Conservation (phyloP, 2,797 vertebrate genomes). For the Sternotherus odoratus region DNA sequence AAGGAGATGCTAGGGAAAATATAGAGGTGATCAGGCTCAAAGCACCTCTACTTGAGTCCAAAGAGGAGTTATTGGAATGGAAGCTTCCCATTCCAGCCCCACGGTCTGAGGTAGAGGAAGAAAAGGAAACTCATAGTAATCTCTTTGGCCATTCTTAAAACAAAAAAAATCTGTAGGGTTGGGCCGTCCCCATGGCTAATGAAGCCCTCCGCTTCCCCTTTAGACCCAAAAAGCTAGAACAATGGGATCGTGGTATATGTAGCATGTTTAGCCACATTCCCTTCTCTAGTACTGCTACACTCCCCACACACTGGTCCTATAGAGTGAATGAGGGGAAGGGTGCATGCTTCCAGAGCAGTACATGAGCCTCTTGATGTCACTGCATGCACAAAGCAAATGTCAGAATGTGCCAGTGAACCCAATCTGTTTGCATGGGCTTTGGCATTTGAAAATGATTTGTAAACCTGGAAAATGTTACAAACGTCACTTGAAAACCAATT, state of each 20-base stretch:
- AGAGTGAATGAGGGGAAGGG: not conserved
- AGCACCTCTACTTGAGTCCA: not conserved
- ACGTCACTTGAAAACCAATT: rapidly evolving
- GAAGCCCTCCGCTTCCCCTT: not conserved
- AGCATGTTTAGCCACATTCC: not conserved
- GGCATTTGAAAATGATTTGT: rapidly evolving
- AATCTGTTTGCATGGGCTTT: not conserved
- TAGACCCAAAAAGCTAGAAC: not conserved
- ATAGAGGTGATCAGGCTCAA: not conserved
- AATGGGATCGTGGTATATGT: not conserved
- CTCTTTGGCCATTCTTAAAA: not conserved
- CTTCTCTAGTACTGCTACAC: rapidly evolving
- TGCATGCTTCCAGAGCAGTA: rapidly evolving
- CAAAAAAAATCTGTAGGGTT: not conserved
- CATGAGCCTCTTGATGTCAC: not conserved
- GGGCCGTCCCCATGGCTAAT: not conserved
- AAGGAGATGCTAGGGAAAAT: rapidly evolving
- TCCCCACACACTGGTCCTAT: not conserved
- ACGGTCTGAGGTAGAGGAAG: not conserved
- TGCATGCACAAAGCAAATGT: rapidly evolving
- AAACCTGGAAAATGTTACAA: not conserved
- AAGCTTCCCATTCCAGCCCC: not conserved
- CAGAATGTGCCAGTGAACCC: not conserved
- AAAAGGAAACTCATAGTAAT: not conserved
- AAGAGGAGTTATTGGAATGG: not conserved